phyloP scores from a whole-genome alignment of 2,797 vertebrate genomes.

The Orientallactaga sibirica region DNA sequence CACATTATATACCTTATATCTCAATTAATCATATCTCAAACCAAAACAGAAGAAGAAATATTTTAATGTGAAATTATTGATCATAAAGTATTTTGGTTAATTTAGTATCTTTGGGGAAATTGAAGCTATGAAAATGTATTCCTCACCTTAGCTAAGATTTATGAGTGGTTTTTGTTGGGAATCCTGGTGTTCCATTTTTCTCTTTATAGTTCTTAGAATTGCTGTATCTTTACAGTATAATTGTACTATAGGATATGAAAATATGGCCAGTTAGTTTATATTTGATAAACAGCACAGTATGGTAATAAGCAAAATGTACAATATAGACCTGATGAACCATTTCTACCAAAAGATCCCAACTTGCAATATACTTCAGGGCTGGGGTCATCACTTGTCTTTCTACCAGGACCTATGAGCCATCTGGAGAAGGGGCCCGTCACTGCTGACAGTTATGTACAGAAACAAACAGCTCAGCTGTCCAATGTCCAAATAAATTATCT shows the following conservation, averaged over 20 bases:
- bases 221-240: neutral
- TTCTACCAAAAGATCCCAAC: neutral
- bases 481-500: neutral
- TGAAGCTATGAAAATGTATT: neutral
- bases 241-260: slow-evolving; percentile 38
- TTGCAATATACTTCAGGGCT: neutral
- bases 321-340: neutral
- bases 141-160: neutral
- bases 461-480: neutral
- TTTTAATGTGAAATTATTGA: neutral
- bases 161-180: neutral
- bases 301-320: neutral
- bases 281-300: neutral
- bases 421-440: neutral
- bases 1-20: neutral
- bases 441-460: neutral
- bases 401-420: neutral
- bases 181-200: neutral
- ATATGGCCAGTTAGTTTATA: neutral
- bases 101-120: slow-evolving; percentile 2
- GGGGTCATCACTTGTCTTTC: neutral
- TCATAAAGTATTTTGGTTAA: neutral
- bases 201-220: slow-evolving; percentile 2
- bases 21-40: neutral
- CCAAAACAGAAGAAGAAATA: neutral